A percentile compares a stretch with the other conserved stretches of the same genome.
phyloP scores from a whole-genome alignment of 1,140 invertebrate species.

The Pogonomyrmex barbatus region DNA sequence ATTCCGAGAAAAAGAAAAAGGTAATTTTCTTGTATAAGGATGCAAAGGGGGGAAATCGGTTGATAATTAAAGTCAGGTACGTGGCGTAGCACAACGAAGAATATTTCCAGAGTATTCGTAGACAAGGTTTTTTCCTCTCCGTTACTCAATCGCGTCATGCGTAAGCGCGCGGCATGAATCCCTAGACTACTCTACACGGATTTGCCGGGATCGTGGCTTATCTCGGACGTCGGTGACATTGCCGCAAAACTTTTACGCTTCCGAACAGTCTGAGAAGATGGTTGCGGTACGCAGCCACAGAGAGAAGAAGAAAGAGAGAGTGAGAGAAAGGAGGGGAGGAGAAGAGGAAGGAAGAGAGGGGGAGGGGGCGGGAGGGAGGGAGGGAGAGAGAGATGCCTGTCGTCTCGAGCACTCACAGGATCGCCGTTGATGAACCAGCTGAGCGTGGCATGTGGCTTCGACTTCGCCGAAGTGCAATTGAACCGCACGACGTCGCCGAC shows the following conservation, averaged over 20 bases:
- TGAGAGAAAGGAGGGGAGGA: neutral
- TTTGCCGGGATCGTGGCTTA: slow-evolving; percentile 37
- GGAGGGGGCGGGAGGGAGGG: neutral
- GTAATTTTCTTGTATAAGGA: too few species aligned
- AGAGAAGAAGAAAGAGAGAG: neutral
- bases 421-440: slow-evolving; percentile 92
- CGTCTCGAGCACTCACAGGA: slow-evolving; percentile 85
- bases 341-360: neutral
- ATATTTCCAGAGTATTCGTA: neutral
- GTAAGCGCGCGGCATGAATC: slow-evolving; percentile 1
- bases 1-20: neutral
- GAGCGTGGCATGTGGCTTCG: slow-evolving; percentile 90
- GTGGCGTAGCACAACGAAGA: neutral
- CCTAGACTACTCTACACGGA: slow-evolving; percentile 31
- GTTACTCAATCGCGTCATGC: neutral
- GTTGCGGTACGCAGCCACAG: neutral
- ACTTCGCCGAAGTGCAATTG: slow-evolving; percentile 90
- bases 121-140: neutral
- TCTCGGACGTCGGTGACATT: slow-evolving; percentile 37
- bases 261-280: slow-evolving; percentile 41
- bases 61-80: neutral
- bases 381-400: slow-evolving; percentile 16
- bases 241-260: slow-evolving; percentile 52
- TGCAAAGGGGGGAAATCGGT: too few species aligned
- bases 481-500: slow-evolving; percentile 89